A percentile compares a stretch with the other conserved stretches of the same genome.
phyloP scores from a whole-genome alignment of 1,140 invertebrate species.

The Saccostrea cuccullata region DNA sequence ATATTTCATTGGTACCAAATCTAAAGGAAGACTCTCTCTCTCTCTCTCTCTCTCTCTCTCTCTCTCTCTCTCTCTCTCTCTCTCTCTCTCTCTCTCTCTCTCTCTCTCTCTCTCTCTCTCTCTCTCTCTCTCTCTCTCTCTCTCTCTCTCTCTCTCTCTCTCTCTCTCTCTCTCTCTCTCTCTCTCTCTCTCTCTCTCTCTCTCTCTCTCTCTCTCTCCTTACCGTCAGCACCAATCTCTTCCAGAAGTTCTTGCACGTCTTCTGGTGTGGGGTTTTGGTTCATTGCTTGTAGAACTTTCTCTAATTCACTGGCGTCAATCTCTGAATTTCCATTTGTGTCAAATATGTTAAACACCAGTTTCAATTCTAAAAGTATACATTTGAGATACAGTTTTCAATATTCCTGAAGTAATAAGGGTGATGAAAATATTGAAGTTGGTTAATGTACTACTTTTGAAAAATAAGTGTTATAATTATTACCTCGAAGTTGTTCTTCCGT shows the following conservation, averaged over 20 bases:
- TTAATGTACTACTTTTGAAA: not conserved
- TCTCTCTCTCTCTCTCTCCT: constrained; percentile 3
- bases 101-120: constrained; percentile 7
- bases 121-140: not conserved
- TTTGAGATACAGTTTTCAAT: not conserved
- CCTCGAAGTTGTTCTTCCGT: constrained; percentile 20
- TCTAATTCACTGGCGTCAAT: constrained; percentile 3
- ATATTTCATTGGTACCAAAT: too few species aligned
- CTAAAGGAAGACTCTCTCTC: too few species aligned
- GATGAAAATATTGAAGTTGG: too few species aligned
- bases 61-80: constrained; percentile 4
- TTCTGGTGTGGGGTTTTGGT: constrained; percentile 14
- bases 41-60: not conserved
- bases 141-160: constrained; percentile 7
- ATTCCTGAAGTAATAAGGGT: too few species aligned
- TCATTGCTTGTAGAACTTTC: not conserved
- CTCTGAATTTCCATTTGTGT: not conserved
- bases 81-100: not conserved
- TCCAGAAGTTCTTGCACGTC: not conserved
- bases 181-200: constrained; percentile 24
- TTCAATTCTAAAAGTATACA: constrained; percentile 3
- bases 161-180: too few species aligned
- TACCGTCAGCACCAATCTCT: not conserved
- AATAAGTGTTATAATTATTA: not conserved
- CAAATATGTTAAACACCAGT: constrained; percentile 6